These are phyloP conservation scores for Cryptoblepharus egeriae DNA, from an alignment of 2,797 vertebrate species.

Conservation along the genomic window DNA sequence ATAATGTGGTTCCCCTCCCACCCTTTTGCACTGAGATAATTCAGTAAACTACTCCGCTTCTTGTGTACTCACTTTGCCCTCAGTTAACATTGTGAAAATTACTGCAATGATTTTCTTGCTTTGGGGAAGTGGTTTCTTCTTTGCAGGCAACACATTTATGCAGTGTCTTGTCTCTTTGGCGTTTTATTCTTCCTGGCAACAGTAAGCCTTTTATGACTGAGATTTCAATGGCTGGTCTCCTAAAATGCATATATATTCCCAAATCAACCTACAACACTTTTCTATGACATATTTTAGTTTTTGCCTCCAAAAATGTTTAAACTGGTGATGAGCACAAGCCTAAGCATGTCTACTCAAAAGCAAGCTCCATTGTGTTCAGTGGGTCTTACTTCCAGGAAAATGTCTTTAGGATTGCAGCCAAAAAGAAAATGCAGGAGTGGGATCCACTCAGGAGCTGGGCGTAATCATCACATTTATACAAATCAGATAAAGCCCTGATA, in stretches of 20 bases:
- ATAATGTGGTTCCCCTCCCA: neutral
- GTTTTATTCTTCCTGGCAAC: neutral
- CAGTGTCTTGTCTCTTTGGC: neutral
- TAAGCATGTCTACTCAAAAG: too few species aligned
- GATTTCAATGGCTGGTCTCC: neutral
- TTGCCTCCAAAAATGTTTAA: neutral
- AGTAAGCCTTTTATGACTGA: neutral
- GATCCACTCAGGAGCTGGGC: neutral
- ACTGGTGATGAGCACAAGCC: too few species aligned
- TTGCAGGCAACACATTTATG: neutral
- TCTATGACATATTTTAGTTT: accelerated
- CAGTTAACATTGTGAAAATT: neutral
- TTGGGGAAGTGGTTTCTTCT: neutral
- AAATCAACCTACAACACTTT: neutral
- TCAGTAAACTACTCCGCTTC: too few species aligned
- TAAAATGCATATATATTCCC: neutral
- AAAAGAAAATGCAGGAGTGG: neutral
- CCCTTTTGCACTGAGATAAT: neutral
- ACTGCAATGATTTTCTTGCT: neutral
- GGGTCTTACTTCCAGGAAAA: too few species aligned
- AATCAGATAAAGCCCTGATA: constrained; percentile 7
- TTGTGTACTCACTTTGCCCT: neutral
- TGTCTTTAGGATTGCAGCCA: too few species aligned
- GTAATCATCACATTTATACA: neutral
- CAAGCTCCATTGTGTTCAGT: too few species aligned